These are phyloP conservation scores for Leucozona laternaria DNA, from an alignment of 2,888 invertebrate species.

Conservation along the genomic window DNA sequence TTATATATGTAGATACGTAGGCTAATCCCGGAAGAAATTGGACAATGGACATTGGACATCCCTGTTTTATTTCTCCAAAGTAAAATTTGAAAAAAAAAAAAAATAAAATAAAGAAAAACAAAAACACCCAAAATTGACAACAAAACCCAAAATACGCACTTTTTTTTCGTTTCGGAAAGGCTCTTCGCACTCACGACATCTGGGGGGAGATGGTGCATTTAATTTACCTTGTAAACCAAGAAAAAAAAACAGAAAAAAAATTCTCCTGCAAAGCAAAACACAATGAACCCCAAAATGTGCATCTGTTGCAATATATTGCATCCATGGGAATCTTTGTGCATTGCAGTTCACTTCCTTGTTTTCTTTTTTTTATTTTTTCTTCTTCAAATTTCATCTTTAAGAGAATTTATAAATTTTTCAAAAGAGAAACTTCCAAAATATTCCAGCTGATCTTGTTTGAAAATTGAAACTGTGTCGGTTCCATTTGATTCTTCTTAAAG, in stretches of 20 bases:
- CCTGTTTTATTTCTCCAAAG: constrained; percentile 44
- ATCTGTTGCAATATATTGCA: constrained; percentile 73
- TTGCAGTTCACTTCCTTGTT: constrained; percentile 75
- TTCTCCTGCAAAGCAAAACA: neutral
- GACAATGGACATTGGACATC: constrained; percentile 31
- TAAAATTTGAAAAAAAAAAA: constrained; percentile 39
- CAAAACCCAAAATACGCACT: constrained; percentile 35
- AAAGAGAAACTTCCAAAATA: constrained; percentile 8
- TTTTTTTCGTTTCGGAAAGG: constrained; percentile 2
- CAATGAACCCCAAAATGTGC: constrained; percentile 61
- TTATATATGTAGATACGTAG: neutral
- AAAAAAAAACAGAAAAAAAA: neutral
- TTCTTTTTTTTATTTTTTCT: neutral
- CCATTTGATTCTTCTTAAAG: neutral
- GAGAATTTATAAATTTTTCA: neutral
- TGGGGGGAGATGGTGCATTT: constrained; percentile 67
- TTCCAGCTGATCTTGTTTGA: constrained; percentile 49
- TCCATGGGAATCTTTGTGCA: constrained; percentile 69
- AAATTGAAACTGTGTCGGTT: neutral
- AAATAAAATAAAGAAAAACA: constrained; percentile 15
- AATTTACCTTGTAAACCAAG: constrained; percentile 52
- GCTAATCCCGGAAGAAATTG: constrained; percentile 37
- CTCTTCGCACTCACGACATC: constrained; percentile 29
- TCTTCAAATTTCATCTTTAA: neutral
- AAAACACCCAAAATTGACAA: constrained; percentile 39